Base-by-base conservation (phyloP, 2,888 invertebrate genomes). In the Monochamus alternatus region DNA sequence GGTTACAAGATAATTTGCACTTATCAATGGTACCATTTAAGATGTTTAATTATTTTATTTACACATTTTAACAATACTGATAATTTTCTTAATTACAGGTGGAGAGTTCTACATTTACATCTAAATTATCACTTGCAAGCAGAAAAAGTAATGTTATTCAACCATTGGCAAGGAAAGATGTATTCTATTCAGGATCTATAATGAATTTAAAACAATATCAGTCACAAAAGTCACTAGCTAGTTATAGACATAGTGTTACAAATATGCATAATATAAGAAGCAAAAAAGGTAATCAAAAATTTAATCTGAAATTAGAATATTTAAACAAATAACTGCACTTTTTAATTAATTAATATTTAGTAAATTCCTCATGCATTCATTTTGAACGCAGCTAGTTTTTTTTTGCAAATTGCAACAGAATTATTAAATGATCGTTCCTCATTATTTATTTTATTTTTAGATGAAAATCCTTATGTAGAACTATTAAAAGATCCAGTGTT, bases 181-280 rank as follows among this genome's bases (percentile, higher is more conserved):
- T 98, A 85, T 98, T 99, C 91, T 98, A 98, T 89, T 97, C 97
- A 3, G 98, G 98, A 32, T 98, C 98, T 63, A 95, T 99, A 31
- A 92, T 95, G 77, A 96, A 98, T 90, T 91, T 99, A 83, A 97
- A 96, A 0, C 97, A 98, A 89, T 98, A 95, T 90, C 95, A 96
- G 87, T 97, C 96, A 75, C 97, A 97, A 88, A 96, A 96, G 86
- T 96, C 97, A 1, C 91, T 98, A 71, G 94, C 95, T 74, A 95
- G 95, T 81, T 98, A 98, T 88, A 92, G 98, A 73, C 96, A 97
- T 86, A 97, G 97, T 73, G 95, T 98, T 63, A 32, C 63, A 22
- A 62, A 63, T 52, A 63, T 71, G 8, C 44, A 62, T n/a, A 14
- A 62, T 63, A 22, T 63, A 1, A 71, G 14, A 12, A 59, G 8